Percentiles rank a stretch among this genome's conserved stretches.
phyloP scores from a whole-genome alignment of 2,888 invertebrate species.

The Catocala sponsa region DNA sequence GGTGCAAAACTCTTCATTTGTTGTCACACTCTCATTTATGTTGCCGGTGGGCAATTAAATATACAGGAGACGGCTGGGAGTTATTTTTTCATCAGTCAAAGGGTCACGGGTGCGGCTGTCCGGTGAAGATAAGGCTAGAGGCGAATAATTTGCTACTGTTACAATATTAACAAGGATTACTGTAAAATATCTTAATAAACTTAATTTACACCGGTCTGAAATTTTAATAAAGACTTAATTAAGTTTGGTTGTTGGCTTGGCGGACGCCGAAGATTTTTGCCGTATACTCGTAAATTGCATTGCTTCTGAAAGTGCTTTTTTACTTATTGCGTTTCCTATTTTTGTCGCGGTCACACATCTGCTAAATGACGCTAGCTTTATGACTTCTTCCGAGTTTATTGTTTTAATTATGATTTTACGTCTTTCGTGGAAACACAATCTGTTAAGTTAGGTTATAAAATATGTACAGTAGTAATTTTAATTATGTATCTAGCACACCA shows the following conservation, averaged over 20 bases:
- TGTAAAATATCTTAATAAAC: slow-evolving; percentile 44
- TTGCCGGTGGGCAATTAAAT: slow-evolving; percentile 43
- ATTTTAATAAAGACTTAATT: slow-evolving; percentile 52
- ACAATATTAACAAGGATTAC: slow-evolving; percentile 39
- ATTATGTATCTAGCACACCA: too few species aligned
- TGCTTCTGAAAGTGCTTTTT: slow-evolving; percentile 1
- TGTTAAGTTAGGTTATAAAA: too few species aligned
- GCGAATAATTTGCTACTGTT: slow-evolving; percentile 32
- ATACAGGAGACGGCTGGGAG: slow-evolving; percentile 35
- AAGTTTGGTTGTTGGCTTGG: slow-evolving; percentile 24
- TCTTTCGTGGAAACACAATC: too few species aligned
- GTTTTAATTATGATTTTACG: background rate
- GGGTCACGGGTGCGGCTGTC: slow-evolving; percentile 29
- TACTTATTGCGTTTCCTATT: background rate
- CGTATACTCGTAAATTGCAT: slow-evolving; percentile 21
- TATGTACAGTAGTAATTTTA: too few species aligned
- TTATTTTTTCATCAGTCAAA: slow-evolving; percentile 50
- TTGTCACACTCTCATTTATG: slow-evolving; percentile 43
- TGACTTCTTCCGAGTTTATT: background rate
- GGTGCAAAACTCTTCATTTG: slow-evolving; percentile 47
- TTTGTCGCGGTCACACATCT: background rate
- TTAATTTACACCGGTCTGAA: slow-evolving; percentile 40
- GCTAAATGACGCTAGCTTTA: background rate
- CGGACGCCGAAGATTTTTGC: slow-evolving; percentile 27
- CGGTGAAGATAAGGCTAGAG: slow-evolving; percentile 31